Evolutionary conservation across 2,888 invertebrate species (phyloP).

Genomic region (Temnothorax ravouxi): DNA sequence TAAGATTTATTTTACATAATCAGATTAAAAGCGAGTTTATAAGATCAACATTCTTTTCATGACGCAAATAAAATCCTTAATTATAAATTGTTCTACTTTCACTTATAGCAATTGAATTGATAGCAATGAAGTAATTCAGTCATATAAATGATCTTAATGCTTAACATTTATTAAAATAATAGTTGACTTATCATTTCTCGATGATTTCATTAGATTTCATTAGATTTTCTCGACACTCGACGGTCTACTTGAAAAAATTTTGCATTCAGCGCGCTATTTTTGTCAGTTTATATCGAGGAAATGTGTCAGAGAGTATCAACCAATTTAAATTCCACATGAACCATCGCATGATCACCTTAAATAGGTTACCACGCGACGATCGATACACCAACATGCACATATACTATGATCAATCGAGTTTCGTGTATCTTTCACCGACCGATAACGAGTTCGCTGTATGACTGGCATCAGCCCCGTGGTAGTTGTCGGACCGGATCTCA

Average conservation of each 20-base stretch:
- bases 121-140: not conserved
- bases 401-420: constrained; percentile 49
- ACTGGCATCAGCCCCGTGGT: constrained; percentile 15
- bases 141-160: not conserved
- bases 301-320: constrained; percentile 27
- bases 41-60: not conserved
- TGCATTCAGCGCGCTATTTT: constrained; percentile 1
- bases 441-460: constrained; percentile 49
- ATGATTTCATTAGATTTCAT: not conserved
- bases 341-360: constrained; percentile 53
- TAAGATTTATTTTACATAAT: constrained; percentile 30
- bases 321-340: constrained; percentile 63
- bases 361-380: constrained; percentile 61
- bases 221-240: not conserved
- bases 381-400: constrained; percentile 39
- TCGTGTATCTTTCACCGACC: constrained; percentile 39
- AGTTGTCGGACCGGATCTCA: constrained; percentile 53
- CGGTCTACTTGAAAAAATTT: not conserved
- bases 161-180: not conserved
- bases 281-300: not conserved
- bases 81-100: not conserved
- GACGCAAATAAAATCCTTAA: constrained; percentile 9
- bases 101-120: not conserved
- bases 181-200: not conserved
- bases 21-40: constrained; percentile 9